These are phyloP conservation scores for Goniozus legneri DNA, from an alignment of 1,140 invertebrate genomes.

Conservation along the genomic window DNA sequence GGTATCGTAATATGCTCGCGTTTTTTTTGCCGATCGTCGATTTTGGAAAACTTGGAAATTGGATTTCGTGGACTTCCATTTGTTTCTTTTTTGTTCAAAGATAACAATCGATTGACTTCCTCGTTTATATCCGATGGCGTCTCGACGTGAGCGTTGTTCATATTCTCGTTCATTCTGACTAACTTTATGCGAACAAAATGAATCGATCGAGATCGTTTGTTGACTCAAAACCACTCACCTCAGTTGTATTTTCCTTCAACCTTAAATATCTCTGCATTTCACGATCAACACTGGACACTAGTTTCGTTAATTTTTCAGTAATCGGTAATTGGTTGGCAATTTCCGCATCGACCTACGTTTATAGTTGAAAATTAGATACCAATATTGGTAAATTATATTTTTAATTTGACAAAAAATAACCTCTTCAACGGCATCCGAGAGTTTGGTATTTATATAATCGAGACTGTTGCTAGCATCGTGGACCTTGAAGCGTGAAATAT, in stretches of 20 bases:
- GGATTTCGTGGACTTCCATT: conserved; percentile 6
- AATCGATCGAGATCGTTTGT: background rate
- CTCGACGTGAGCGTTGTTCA: conserved; percentile 34
- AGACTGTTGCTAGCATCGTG: conserved; percentile 31
- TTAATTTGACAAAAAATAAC: conserved; percentile 18
- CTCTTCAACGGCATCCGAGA: conserved; percentile 34
- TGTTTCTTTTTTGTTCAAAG: conserved; percentile 15
- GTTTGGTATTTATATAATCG: conserved; percentile 27
- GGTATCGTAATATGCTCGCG: conserved; percentile 13
- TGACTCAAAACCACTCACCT: conserved; percentile 30
- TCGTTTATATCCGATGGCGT: conserved; percentile 40
- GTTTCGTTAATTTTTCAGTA: conserved; percentile 37
- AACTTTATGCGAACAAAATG: conserved; percentile 20
- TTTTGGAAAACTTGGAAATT: conserved; percentile 18
- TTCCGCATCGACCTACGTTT: conserved; percentile 35
- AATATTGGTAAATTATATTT: background rate
- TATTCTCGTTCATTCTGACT: conserved; percentile 37
- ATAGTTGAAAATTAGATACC: no score
- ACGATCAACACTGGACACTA: conserved; percentile 23
- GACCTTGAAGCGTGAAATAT: conserved; percentile 25
- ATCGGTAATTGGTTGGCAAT: conserved; percentile 36
- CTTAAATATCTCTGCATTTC: conserved; percentile 25
- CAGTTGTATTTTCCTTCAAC: conserved; percentile 38
- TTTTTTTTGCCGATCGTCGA: background rate
- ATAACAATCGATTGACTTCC: conserved; percentile 35